Percentiles rank a stretch among this genome's conserved stretches.
phyloP scores from a whole-genome alignment of 2,888 invertebrate species.

The Minunthozetes semirufus region DNA sequence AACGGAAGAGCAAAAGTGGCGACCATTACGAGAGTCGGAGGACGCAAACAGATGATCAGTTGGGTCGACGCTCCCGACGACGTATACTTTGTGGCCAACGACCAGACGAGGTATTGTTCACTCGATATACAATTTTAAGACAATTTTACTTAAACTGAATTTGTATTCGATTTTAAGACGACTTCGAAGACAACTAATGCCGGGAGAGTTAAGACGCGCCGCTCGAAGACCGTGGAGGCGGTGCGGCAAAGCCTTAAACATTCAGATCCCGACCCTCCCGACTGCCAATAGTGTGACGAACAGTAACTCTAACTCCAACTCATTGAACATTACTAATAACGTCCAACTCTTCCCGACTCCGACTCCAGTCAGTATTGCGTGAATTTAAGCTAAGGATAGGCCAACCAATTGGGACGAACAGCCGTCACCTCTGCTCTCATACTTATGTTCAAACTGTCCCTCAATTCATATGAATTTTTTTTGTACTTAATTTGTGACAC shows the following conservation, averaged over 20 bases:
- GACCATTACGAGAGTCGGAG: constrained; percentile 65
- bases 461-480: not conserved
- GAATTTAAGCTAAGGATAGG: not conserved
- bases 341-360: not conserved
- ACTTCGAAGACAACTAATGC: constrained; percentile 70
- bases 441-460: not conserved
- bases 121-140: not conserved
- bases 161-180: constrained; percentile 56
- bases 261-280: not conserved
- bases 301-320: constrained; percentile 22
- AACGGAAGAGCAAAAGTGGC: constrained; percentile 77
- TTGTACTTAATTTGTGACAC: constrained; percentile 12
- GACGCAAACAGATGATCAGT: constrained; percentile 77
- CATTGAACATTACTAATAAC: constrained; percentile 21
- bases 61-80: constrained; percentile 99
- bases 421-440: not conserved
- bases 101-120: constrained; percentile 68
- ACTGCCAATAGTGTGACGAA: not conserved
- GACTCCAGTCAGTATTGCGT: constrained; percentile 28
- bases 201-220: constrained; percentile 69
- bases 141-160: not conserved
- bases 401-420: not conserved
- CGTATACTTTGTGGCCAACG: constrained; percentile 87
- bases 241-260: constrained; percentile 17
- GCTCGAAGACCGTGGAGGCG: constrained; percentile 69